Evolutionary conservation across 2,888 invertebrate species (phyloP).

Genomic region (Atethmia centrago): DNA sequence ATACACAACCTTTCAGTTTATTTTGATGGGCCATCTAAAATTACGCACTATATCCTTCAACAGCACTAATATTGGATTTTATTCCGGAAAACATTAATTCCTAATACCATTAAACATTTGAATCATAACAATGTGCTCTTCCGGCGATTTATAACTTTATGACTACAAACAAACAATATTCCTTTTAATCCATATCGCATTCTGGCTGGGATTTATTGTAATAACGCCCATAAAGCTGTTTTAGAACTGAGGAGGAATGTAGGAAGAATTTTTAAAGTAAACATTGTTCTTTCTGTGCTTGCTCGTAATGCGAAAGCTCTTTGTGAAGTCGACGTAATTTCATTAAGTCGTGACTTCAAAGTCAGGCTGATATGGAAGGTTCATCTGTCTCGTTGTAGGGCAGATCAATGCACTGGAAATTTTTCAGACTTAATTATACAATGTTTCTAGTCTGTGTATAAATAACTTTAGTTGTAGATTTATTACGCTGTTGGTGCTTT

Average conservation of each 20-base stretch:
- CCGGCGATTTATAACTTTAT: slow-evolving; percentile 61
- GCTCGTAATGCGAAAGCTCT: slow-evolving; percentile 40
- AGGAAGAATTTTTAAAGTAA: slow-evolving; percentile 56
- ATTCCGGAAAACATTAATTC: slow-evolving; percentile 65
- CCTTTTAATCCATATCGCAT: slow-evolving; percentile 52
- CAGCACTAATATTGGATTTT: slow-evolving; percentile 62
- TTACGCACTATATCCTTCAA: slow-evolving; percentile 60
- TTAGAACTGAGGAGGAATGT: slow-evolving; percentile 53
- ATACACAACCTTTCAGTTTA: slow-evolving; percentile 46
- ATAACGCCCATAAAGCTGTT: slow-evolving; percentile 56
- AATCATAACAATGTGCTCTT: slow-evolving; percentile 61
- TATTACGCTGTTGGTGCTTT: neutral
- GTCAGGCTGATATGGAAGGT: slow-evolving; percentile 18
- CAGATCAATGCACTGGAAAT: slow-evolving; percentile 15
- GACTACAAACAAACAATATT: slow-evolving; percentile 62
- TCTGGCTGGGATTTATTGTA: slow-evolving; percentile 52
- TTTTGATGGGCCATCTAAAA: slow-evolving; percentile 54
- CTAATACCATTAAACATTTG: slow-evolving; percentile 59
- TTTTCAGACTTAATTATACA: slow-evolving; percentile 15
- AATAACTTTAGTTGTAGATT: slow-evolving; percentile 2
- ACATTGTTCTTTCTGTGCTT: slow-evolving; percentile 39
- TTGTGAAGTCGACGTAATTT: slow-evolving; percentile 47
- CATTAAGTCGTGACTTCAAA: slow-evolving; percentile 55
- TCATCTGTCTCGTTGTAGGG: slow-evolving; percentile 24
- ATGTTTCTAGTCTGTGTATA: neutral